These are phyloP conservation scores for Zaprionus davidi DNA, from an alignment of 1,140 invertebrate species.

Conservation along the genomic window DNA sequence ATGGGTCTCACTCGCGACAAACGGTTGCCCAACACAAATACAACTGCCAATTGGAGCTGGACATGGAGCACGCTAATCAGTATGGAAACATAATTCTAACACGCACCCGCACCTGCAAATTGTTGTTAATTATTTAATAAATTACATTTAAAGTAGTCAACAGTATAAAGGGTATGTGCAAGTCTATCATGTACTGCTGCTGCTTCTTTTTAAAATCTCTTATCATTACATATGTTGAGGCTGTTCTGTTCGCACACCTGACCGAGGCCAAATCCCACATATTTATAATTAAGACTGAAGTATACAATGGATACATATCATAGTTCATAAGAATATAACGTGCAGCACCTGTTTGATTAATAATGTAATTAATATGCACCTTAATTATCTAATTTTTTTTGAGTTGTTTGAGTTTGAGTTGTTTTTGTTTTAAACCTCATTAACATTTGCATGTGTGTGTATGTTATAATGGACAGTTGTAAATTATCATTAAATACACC, in stretches of 20 bases:
- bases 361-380: conserved; percentile 26
- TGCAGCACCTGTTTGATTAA: conserved; percentile 43
- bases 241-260: conserved; percentile 11
- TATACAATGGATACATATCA: conserved; percentile 5
- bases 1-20: conserved; percentile 81
- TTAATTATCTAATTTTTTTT: conserved; percentile 20
- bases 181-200: neutral
- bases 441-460: conserved; percentile 6
- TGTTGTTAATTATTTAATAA: neutral
- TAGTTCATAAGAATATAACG: conserved; percentile 9
- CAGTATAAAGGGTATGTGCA: neutral
- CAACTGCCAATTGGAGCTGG: conserved; percentile 64
- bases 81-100: conserved; percentile 52
- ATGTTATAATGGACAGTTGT: conserved; percentile 49
- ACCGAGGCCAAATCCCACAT: neutral
- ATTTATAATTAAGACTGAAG: conserved; percentile 6
- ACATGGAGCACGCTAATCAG: conserved; percentile 73
- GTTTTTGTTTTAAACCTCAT: neutral
- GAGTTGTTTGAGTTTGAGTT: neutral
- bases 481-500: conserved; percentile 78
- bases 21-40: conserved; percentile 75
- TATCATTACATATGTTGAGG: conserved; percentile 30
- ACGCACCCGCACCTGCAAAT: conserved; percentile 53
- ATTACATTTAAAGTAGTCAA: neutral
- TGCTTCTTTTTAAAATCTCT: neutral